Evolutionary conservation across 2,113 vertebrate species (phyloP).

Genomic region (Ophiodon elongatus): DNA sequence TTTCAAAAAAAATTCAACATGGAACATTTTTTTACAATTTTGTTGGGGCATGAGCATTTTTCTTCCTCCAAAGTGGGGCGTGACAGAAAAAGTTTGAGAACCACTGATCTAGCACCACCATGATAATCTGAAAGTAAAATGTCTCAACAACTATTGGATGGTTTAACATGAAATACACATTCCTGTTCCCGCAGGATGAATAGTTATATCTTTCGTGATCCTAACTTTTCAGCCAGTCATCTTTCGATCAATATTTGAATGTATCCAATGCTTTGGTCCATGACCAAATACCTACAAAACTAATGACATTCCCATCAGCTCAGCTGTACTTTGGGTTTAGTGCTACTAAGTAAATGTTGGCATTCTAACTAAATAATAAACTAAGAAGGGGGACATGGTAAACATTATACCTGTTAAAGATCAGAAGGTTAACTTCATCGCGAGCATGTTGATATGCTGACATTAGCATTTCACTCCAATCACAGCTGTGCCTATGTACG

Average conservation of each 20-base stretch:
- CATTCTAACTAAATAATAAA: background rate
- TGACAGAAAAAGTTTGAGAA: no score
- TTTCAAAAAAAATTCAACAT: no score
- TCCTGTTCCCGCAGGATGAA: background rate
- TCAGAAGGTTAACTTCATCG: background rate
- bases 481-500: background rate
- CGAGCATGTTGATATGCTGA: background rate
- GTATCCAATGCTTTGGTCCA: background rate
- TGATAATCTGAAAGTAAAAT: background rate
- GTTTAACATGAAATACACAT: background rate
- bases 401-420: background rate
- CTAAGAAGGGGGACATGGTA: background rate
- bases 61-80: no score
- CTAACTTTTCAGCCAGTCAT: background rate
- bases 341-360: background rate
- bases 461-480: background rate
- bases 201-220: background rate
- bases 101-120: no score
- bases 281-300: background rate
- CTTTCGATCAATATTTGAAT: background rate
- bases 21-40: no score
- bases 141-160: background rate
- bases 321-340: background rate
- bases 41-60: no score
- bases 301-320: background rate